A percentile compares a stretch with the other conserved stretches of the same genome.
Evolutionary conservation across 30 jellyfish, hydroid and myxozoan species (phyloP).

Genomic region (Clytia hemisphaerica): DNA sequence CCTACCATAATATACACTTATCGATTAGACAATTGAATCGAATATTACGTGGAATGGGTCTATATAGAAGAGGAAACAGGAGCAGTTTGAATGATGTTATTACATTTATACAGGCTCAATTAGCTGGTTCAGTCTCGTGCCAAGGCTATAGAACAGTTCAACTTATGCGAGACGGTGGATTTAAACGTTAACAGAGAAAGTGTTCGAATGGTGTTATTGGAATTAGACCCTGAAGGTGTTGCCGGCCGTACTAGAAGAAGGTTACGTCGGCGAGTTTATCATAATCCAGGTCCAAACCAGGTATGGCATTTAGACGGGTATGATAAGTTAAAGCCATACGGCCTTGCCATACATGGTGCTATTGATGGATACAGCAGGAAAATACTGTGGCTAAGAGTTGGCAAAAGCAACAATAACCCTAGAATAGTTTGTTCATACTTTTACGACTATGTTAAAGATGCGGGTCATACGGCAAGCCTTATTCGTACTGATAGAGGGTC

Average conservation of each 20-base stretch:
- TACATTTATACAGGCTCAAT: too few species aligned
- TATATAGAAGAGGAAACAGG: too few species aligned
- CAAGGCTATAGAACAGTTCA: constrained; percentile 27
- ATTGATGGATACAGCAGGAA: constrained; percentile 34
- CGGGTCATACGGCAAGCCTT: background rate
- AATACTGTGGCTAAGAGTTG: constrained; percentile 36
- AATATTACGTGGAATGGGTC: too few species aligned
- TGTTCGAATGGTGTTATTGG: background rate
- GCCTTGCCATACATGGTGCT: constrained; percentile 19
- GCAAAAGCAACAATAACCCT: constrained; percentile 18
- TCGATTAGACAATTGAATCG: too few species aligned
- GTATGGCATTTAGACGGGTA: constrained; percentile 45
- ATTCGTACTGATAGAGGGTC: constrained; percentile 35
- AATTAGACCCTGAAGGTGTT: constrained; percentile 37
- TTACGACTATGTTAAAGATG: background rate
- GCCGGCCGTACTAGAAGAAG: constrained; percentile 6
- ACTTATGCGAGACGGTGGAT: constrained; percentile 10
- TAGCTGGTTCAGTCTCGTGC: constrained; percentile 10
- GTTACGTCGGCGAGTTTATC: constrained; percentile 3
- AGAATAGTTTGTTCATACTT: background rate
- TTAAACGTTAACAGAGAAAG: constrained; percentile 25
- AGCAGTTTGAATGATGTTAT: too few species aligned
- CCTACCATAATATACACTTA: too few species aligned
- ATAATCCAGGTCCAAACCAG: constrained; percentile 18
- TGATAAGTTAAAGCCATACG: constrained; percentile 31